Evolutionary conservation across 2,797 vertebrate species (phyloP).

Genomic region (Microtus agrestis): DNA sequence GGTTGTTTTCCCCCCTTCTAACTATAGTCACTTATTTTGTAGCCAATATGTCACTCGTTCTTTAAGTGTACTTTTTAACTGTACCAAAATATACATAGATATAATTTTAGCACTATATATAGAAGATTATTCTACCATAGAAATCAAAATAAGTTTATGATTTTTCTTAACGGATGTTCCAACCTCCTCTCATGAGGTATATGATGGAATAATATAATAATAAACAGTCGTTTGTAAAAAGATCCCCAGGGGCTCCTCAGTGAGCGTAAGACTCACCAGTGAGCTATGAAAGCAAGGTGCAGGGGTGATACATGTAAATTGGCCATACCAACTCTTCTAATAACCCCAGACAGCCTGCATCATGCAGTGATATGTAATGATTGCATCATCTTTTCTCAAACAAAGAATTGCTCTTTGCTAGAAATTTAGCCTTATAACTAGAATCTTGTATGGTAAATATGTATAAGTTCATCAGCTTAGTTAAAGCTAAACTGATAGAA

Average conservation of each 20-base stretch:
- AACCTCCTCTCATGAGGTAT: conserved; percentile 63
- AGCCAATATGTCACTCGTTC: not conserved
- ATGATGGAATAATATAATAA: conserved; percentile 85
- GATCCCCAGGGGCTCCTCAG: conserved; percentile 64
- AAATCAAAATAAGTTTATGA: conserved; percentile 56
- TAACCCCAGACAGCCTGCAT: conserved; percentile 74
- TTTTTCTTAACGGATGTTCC: conserved; percentile 70
- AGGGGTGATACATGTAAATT: conserved; percentile 83
- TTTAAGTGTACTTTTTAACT: conserved; percentile 49
- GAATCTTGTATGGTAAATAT: not conserved
- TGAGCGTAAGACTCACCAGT: conserved; percentile 73
- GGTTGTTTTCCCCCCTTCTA: not conserved
- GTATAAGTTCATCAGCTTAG: conserved; percentile 41
- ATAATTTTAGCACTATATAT: not conserved
- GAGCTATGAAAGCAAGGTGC: conserved; percentile 79
- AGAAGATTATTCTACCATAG: not conserved
- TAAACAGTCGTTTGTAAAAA: conserved; percentile 76
- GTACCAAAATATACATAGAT: conserved; percentile 20
- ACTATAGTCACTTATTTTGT: conserved; percentile 63
- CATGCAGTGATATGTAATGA: conserved; percentile 79
- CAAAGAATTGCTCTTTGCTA: conserved; percentile 73
- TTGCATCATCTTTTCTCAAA: conserved; percentile 87
- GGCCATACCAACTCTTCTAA: conserved; percentile 76
- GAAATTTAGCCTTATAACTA: conserved; percentile 62
- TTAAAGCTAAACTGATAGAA: conserved; percentile 36